Evolutionary conservation across 2,888 invertebrate species (phyloP).

Genomic region (Eristalis intricaria): DNA sequence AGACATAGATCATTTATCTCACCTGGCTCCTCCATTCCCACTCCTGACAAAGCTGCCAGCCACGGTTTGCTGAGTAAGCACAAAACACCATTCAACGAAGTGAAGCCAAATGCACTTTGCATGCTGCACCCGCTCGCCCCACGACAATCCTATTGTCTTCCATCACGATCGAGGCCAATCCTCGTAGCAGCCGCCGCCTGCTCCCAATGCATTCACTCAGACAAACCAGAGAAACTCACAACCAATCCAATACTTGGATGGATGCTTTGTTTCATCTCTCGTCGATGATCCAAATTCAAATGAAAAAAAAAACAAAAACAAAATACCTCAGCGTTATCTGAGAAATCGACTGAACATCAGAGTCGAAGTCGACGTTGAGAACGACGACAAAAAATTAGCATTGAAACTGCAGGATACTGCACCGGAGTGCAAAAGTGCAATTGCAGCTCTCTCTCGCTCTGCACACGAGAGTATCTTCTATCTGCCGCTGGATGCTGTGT

Average conservation of each 20-base stretch:
- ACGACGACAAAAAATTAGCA: slow-evolving; percentile 69
- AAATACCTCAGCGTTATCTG: slow-evolving; percentile 66
- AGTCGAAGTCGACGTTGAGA: not conserved
- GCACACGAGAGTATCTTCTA: not conserved
- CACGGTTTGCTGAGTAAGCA: not conserved
- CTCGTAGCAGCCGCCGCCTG: not conserved
- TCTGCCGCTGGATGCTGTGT: not conserved
- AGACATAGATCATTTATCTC: too few relatives aligned
- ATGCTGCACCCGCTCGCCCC: slow-evolving; percentile 24
- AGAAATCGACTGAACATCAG: slow-evolving; percentile 55
- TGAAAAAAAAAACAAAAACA: slow-evolving; percentile 1
- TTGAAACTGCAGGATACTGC: slow-evolving; percentile 66
- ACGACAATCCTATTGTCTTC: slow-evolving; percentile 34
- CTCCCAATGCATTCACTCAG: too few relatives aligned
- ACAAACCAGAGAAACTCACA: not conserved
- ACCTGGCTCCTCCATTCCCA: not conserved
- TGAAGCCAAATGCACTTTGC: not conserved
- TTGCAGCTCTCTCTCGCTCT: slow-evolving; percentile 40
- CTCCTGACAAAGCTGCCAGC: slow-evolving; percentile 18
- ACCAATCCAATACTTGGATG: slow-evolving; percentile 39
- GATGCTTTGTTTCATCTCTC: slow-evolving; percentile 57
- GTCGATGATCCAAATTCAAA: slow-evolving; percentile 59
- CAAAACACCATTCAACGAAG: not conserved
- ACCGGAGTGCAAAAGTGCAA: slow-evolving; percentile 68
- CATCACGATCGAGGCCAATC: slow-evolving; percentile 45